phyloP scores from a whole-genome alignment of 2,797 vertebrate species.

The Dendrocincla tyrannina region DNA sequence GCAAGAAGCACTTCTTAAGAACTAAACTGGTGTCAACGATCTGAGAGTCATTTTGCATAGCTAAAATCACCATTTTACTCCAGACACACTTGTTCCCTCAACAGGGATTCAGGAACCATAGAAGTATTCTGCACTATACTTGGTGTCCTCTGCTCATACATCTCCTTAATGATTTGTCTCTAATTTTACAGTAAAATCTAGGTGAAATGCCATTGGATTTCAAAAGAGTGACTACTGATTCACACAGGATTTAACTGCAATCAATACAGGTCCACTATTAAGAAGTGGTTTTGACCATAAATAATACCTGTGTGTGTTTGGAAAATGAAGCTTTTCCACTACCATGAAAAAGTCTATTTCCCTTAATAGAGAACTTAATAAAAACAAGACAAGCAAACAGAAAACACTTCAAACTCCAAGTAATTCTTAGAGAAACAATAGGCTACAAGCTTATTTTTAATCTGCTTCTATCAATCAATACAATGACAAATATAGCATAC shows the following conservation, averaged over 20 bases:
- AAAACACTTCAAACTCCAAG: accelerated
- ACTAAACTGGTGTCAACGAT: accelerated
- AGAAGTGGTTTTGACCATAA: neutral
- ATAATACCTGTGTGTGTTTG: neutral
- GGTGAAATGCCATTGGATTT: neutral
- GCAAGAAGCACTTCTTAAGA: neutral
- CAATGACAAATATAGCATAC: neutral
- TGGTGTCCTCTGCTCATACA: neutral
- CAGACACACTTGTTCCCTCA: neutral
- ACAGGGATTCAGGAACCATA: neutral
- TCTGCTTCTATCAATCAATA: neutral
- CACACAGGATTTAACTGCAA: neutral
- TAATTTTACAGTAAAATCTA: neutral
- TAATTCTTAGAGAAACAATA: neutral
- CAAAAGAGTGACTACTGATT: neutral
- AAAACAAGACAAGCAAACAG: neutral
- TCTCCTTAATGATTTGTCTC: neutral
- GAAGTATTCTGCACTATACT: neutral
- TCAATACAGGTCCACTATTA: neutral
- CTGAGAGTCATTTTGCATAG: neutral
- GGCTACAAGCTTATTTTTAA: neutral
- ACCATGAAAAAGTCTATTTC: neutral
- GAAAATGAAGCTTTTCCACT: neutral
- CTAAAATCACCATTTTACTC: neutral
- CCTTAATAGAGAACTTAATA: neutral